phyloP scores from a whole-genome alignment of 2,797 vertebrate species.

The Sebastes trivittatus region DNA sequence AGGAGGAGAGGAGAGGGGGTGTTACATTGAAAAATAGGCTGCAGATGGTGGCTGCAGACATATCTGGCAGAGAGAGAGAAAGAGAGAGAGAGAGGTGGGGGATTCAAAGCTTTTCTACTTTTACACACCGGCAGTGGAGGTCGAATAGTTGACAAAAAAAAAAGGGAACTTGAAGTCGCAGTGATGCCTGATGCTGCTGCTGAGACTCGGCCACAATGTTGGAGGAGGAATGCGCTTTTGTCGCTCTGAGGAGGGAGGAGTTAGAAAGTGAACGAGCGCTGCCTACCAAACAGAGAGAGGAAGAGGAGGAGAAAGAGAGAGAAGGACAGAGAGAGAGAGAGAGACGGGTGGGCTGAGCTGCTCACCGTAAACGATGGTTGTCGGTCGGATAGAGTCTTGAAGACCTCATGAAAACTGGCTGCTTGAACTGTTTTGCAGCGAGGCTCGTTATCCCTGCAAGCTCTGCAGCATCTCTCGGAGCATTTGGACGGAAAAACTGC shows the following conservation, averaged over 20 bases:
- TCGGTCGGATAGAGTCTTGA: constrained; percentile 61
- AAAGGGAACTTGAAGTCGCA: constrained; percentile 50
- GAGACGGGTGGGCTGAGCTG: constrained; percentile 58
- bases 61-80: background rate
- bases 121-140: constrained; percentile 15
- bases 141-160: constrained; percentile 28
- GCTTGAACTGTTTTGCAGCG: constrained; percentile 50
- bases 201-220: constrained; percentile 46
- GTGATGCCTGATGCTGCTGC: constrained; percentile 60
- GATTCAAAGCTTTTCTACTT: constrained; percentile 20
- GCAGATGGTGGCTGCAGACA: constrained; percentile 52
- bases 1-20: background rate
- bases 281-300: constrained; percentile 78
- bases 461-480: constrained; percentile 21
- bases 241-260: constrained; percentile 76
- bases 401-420: constrained; percentile 61
- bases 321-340: constrained; percentile 4
- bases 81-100: background rate
- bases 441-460: background rate
- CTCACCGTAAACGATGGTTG: constrained; percentile 61
- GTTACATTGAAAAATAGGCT: constrained; percentile 24
- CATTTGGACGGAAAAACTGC: constrained; percentile 14
- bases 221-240: constrained; percentile 80
- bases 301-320: constrained; percentile 30
- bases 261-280: constrained; percentile 76